Percentiles rank a stretch among this genome's conserved stretches.
Conservation (phyloP, 2,113 vertebrate genomes). For the Epinephelus lanceolatus region DNA sequence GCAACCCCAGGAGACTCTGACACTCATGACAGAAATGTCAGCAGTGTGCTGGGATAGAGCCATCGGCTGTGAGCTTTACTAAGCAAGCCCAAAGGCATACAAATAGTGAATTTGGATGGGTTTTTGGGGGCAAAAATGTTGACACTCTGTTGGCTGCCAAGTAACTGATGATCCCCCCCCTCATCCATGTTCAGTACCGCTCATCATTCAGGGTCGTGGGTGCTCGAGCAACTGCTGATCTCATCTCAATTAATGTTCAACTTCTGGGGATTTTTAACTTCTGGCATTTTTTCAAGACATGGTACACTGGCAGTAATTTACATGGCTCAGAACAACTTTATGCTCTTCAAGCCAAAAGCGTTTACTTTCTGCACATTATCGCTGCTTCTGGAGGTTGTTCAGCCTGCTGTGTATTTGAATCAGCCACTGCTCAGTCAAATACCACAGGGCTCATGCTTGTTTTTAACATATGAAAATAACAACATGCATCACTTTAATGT, state of each 20-base stretch:
- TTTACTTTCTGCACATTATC: neutral
- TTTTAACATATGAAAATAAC: conserved; percentile 20
- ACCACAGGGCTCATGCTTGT: neutral
- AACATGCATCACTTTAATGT: conserved; percentile 27
- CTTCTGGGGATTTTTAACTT: conserved; percentile 28
- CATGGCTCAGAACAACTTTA: neutral
- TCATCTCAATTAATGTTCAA: conserved; percentile 29
- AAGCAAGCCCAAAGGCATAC: conserved; percentile 10
- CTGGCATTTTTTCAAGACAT: conserved; percentile 7
- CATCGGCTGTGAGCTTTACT: conserved; percentile 24
- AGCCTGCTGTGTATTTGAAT: neutral
- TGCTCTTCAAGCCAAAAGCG: conserved; percentile 8
- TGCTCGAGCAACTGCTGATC: neutral
- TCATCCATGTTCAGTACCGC: neutral
- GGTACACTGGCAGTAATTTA: neutral
- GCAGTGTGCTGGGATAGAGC: neutral
- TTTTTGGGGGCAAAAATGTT: conserved; percentile 31
- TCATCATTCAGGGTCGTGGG: neutral
- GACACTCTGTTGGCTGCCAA: conserved; percentile 41
- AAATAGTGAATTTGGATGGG: conserved; percentile 25
- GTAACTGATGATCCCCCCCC: conserved; percentile 25
- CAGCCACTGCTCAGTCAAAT: neutral
- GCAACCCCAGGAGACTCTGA: conserved; percentile 6
- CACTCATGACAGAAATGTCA: conserved; percentile 27
- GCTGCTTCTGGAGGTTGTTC: neutral